Evolutionary conservation across 2,888 invertebrate genomes (phyloP).

Genomic region (Acrobeloides nanus): DNA sequence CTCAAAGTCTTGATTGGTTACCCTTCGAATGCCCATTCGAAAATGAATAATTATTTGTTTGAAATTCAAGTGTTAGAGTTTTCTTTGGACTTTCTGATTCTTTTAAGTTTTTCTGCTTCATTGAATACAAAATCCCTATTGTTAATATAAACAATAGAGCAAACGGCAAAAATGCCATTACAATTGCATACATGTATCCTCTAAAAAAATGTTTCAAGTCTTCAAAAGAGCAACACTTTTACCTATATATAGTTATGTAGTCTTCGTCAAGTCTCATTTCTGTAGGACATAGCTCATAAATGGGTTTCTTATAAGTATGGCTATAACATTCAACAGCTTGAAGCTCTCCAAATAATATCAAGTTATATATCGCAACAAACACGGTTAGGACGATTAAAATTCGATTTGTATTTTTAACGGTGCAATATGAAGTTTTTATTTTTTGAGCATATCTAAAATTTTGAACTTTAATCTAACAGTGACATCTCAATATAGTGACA

Average conservation of each 20-base stretch:
- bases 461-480: no score
- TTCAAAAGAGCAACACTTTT: slow-evolving; percentile 3
- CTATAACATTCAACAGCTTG: slow-evolving; percentile 26
- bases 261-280: slow-evolving; percentile 35
- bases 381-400: slow-evolving; percentile 30
- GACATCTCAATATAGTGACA: no score
- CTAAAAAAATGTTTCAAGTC: slow-evolving; percentile 22
- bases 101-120: slow-evolving; percentile 14
- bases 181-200: slow-evolving; percentile 40
- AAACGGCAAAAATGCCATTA: slow-evolving; percentile 44
- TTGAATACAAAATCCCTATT: slow-evolving; percentile 28
- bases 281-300: slow-evolving; percentile 44
- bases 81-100: no score
- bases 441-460: no score
- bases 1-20: no score
- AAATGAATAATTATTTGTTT: no score
- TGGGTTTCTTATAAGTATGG: not conserved
- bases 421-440: no score
- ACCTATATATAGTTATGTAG: slow-evolving; percentile 44
- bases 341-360: slow-evolving; percentile 39
- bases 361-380: slow-evolving; percentile 34
- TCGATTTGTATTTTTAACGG: slow-evolving; percentile 18
- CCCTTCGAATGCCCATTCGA: no score
- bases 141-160: slow-evolving; percentile 35
- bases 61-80: no score